A percentile compares a stretch with the other conserved stretches of the same genome.
Evolutionary conservation across 1,140 invertebrate genomes (phyloP).

Genomic region (Rhagoletis zephyria): DNA sequence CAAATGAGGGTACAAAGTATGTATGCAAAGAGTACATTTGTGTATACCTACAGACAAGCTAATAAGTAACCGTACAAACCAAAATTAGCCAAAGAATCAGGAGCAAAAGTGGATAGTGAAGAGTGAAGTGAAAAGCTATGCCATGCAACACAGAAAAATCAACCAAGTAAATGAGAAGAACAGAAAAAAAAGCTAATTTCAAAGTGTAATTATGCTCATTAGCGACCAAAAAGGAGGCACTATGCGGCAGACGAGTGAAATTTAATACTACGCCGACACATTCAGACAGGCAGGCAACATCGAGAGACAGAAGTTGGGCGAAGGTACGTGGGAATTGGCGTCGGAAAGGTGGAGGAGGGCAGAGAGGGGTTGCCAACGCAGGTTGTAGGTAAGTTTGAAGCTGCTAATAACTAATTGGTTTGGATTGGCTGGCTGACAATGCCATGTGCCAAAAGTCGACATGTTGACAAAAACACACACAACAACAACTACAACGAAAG

Average conservation of each 20-base stretch:
- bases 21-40: not conserved
- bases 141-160: not conserved
- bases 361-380: not conserved
- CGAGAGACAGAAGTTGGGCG: not conserved
- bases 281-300: not conserved
- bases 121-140: not conserved
- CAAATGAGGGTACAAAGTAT: not conserved
- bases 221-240: conserved; percentile 26
- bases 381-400: not conserved
- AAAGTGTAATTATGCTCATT: conserved; percentile 49
- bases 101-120: not conserved
- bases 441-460: conserved; percentile 37
- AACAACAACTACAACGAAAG: not conserved
- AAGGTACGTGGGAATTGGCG: not conserved
- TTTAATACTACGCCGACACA: conserved; percentile 41
- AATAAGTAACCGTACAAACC: not conserved
- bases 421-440: conserved; percentile 5
- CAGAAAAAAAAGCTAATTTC: conserved; percentile 21
- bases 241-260: conserved; percentile 25
- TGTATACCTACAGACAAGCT: not conserved
- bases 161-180: conserved; percentile 11
- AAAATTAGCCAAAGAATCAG: not conserved
- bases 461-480: conserved; percentile 17
- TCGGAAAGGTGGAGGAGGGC: not conserved
- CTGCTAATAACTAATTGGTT: conserved; percentile 35